Percentiles rank a stretch among this genome's conserved stretches.
phyloP scores from a whole-genome alignment of 2,113 vertebrate species.

The Sander lucioperca region DNA sequence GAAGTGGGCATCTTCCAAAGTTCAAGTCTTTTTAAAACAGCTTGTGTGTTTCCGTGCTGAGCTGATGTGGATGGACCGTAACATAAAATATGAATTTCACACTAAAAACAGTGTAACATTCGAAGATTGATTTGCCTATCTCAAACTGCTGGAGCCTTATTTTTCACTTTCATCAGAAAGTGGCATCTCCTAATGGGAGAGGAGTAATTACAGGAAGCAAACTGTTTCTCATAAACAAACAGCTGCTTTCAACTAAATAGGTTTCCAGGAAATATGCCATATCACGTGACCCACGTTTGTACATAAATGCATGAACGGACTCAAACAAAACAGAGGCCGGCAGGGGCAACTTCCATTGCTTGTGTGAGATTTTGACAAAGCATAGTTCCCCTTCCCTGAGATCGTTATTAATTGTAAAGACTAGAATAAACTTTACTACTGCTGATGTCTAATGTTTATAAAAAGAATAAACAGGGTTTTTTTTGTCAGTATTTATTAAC shows the following conservation, averaged over 20 bases:
- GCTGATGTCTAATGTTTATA: neutral
- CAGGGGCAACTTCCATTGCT: neutral
- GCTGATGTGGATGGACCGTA: neutral
- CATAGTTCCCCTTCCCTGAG: neutral
- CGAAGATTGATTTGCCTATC: no score
- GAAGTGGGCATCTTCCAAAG: no score
- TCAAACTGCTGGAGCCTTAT: no score
- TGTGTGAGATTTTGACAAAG: neutral
- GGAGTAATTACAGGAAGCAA: neutral
- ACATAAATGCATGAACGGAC: neutral
- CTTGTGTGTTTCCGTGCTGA: neutral
- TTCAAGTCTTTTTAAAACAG: neutral
- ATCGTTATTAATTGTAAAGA: neutral
- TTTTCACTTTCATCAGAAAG: neutral
- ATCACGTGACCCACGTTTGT: neutral
- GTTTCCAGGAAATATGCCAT: neutral
- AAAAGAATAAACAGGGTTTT: neutral
- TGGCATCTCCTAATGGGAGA: neutral
- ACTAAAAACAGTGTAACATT: no score
- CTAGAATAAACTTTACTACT: neutral
- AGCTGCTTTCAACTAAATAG: neutral
- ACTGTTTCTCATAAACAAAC: neutral
- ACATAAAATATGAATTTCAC: neutral
- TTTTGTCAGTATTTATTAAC: neutral
- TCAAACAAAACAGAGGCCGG: neutral